These are phyloP conservation scores for Odontothrips loti DNA, from an alignment of 2,888 invertebrate genomes.

Conservation along the genomic window DNA sequence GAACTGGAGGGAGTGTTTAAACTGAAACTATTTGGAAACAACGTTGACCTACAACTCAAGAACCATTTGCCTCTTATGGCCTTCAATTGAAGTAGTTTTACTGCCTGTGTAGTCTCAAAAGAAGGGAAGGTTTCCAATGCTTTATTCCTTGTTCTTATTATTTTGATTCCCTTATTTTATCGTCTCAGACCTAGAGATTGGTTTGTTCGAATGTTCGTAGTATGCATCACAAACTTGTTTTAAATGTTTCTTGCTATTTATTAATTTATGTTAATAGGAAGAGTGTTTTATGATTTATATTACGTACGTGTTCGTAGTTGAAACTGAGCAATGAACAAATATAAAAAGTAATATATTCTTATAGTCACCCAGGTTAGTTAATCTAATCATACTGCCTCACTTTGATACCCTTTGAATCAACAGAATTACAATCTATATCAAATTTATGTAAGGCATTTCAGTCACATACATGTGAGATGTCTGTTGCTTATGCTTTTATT, in stretches of 20 bases:
- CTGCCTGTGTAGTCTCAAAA: too few species aligned
- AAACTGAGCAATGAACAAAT: slow-evolving; percentile 16
- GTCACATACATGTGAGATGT: not conserved
- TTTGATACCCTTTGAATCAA: not conserved
- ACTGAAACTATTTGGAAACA: too few species aligned
- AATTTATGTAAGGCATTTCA: not conserved
- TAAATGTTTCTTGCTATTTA: slow-evolving; percentile 16
- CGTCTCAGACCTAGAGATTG: too few species aligned
- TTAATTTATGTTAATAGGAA: slow-evolving; percentile 10
- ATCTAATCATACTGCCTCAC: not conserved
- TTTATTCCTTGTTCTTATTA: too few species aligned
- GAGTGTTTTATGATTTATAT: not conserved
- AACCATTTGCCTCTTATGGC: too few species aligned
- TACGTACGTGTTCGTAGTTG: not conserved
- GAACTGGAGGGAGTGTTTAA: too few species aligned
- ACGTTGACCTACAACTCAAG: too few species aligned
- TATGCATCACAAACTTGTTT: slow-evolving; percentile 23
- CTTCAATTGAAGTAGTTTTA: too few species aligned
- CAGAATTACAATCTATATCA: not conserved
- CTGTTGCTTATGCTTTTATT: not conserved
- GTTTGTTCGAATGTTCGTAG: not conserved
- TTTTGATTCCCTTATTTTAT: too few species aligned
- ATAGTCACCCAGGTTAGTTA: not conserved
- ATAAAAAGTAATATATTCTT: slow-evolving; percentile 20
- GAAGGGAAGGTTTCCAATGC: not conserved